phyloP scores from a whole-genome alignment of 2,888 invertebrate species.

The Andrena praecox region DNA sequence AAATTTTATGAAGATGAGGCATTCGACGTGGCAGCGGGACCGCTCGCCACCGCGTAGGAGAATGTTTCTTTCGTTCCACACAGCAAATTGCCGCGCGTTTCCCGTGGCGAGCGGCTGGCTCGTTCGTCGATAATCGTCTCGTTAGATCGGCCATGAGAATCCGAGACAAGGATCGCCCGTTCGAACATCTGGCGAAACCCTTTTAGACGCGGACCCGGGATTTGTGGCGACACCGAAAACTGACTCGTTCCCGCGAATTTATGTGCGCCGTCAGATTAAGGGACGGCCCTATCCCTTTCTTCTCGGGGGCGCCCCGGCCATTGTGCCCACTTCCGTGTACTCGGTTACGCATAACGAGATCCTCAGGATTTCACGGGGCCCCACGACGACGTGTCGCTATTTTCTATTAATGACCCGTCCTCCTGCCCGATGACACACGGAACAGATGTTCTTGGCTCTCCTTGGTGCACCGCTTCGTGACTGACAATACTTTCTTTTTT shows the following conservation, averaged over 20 bases:
- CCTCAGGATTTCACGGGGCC: constrained; percentile 74
- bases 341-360: constrained; percentile 83
- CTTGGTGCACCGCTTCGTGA: not conserved
- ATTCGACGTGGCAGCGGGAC: not conserved
- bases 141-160: constrained; percentile 45
- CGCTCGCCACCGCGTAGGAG: not conserved
- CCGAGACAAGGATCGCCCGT: constrained; percentile 28
- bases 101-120: not conserved
- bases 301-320: constrained; percentile 64
- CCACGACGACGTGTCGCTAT: constrained; percentile 54
- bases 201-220: constrained; percentile 78
- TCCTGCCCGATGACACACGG: constrained; percentile 27
- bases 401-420: constrained; percentile 63
- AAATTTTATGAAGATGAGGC: constrained; percentile 24
- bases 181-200: constrained; percentile 81
- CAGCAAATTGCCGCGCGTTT: constrained; percentile 41
- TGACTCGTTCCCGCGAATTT: constrained; percentile 84
- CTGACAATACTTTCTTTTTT: not conserved
- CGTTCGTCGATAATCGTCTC: constrained; percentile 37
- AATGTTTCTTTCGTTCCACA: constrained; percentile 11
- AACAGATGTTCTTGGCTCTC: constrained; percentile 63
- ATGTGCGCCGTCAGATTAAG: constrained; percentile 83
- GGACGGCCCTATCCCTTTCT: constrained; percentile 69
- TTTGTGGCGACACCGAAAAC: constrained; percentile 78
- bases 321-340: constrained; percentile 77